Base-by-base conservation (phyloP, 2,113 vertebrate species). In the Paradisaea rubra region DNA sequence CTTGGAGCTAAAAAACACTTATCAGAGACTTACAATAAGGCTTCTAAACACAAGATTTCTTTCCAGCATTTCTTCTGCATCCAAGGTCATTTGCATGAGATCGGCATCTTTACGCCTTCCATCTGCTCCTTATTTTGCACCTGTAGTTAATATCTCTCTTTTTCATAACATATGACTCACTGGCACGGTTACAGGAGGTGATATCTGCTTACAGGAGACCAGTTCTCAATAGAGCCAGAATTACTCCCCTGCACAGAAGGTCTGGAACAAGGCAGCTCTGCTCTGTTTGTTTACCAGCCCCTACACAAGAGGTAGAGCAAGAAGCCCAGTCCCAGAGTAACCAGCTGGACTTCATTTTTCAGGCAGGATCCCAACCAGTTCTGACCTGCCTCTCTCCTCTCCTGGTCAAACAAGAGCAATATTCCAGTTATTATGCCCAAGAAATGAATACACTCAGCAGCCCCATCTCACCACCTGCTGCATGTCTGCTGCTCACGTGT, bases 111-210 rank as follows among this genome's bases (percentile, higher is more conserved):
- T 81, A 50, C 76, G 88, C 61, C 86, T 64, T 64, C 93, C 96
- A 95, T 95, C 93, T 96, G 94, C 93, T 96, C 94, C 52, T 81
- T 81, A 41, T 68, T 91, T 86, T 88, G 91, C 83, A 95, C 94
- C 94, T 97, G 94, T 92, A 93, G 86, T 84, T 95, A 88, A 83
- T 93, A 88, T 71, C 63, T 86, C 54, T 50, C 42, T 93, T 94
- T 84, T 91, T 84, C 60, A 42, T 53, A 73, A 77, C 88, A 85
- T 77, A 91, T 93, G 94, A 96, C 93, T 97, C 93, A 74, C 17
- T 69, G 93, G 82, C 90, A 86, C 1, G 3, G 69, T 31, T 39
- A 69, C 60, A 86, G 73, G 59, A 86, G 91, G 85, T 73, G 85
- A 54, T 90, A 86, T 66, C 86, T 95, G 78, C 65, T 96, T 73